Evolutionary conservation across 2,797 vertebrate species (phyloP).

Genomic region (Brachymystax lenok): DNA sequence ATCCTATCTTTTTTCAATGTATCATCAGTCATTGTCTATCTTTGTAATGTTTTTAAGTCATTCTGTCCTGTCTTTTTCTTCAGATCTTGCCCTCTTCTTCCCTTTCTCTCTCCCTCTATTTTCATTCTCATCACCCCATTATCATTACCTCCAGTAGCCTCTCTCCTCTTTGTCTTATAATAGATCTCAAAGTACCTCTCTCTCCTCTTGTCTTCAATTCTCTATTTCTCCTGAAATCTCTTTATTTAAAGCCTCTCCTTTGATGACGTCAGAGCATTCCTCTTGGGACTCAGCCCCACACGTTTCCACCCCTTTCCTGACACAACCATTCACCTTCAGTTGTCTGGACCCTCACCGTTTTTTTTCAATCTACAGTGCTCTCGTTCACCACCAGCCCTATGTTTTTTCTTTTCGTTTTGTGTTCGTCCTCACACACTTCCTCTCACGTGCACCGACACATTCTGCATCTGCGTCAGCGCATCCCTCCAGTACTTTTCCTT

Average conservation of each 20-base stretch:
- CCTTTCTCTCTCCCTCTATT: not conserved
- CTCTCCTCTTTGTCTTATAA: constrained; percentile 12
- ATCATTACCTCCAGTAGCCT: not conserved
- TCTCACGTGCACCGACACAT: constrained; percentile 58
- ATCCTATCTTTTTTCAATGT: too few relatives aligned
- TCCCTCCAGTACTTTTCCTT: constrained; percentile 76
- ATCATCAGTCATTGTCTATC: too few relatives aligned
- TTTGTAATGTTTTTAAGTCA: too few relatives aligned
- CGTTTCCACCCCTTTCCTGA: constrained; percentile 42
- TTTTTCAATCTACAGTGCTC: constrained; percentile 26
- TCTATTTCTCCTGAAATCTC: constrained; percentile 1
- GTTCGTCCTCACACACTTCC: constrained; percentile 37
- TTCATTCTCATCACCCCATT: not conserved
- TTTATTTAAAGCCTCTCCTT: constrained; percentile 19
- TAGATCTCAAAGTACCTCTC: constrained; percentile 3
- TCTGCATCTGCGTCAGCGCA: constrained; percentile 67
- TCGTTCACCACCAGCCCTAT: constrained; percentile 9
- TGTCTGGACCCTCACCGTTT: constrained; percentile 43
- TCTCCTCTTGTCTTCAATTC: not conserved
- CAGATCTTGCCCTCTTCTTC: not conserved
- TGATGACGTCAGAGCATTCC: constrained; percentile 55
- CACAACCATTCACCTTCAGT: constrained; percentile 65
- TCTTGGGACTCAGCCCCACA: constrained; percentile 22
- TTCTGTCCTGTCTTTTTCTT: constrained; percentile 2
- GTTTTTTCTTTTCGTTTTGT: constrained; percentile 31